These are phyloP conservation scores for Ceuthmochares aereus DNA, from an alignment of 2,113 vertebrate genomes.

Conservation along the genomic window DNA sequence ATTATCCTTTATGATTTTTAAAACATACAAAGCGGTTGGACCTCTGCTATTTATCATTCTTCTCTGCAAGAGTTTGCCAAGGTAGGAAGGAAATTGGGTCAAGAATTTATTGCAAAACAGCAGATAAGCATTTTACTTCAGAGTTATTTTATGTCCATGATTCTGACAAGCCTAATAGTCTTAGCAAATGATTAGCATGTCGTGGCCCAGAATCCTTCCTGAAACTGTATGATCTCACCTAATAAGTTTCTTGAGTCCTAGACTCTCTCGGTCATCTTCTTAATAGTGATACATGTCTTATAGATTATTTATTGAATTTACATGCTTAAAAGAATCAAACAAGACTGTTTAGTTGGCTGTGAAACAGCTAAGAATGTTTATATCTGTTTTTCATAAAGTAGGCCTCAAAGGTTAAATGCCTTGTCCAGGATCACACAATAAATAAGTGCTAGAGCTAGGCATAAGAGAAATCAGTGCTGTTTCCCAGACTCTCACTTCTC, in stretches of 20 bases:
- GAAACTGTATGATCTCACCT: constrained; percentile 45
- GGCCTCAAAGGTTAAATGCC: constrained; percentile 24
- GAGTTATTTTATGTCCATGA: not conserved
- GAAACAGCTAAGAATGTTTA: constrained; percentile 5
- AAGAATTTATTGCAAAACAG: constrained; percentile 24
- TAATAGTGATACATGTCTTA: constrained; percentile 15
- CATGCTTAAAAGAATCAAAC: constrained; percentile 32
- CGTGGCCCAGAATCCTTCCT: constrained; percentile 17
- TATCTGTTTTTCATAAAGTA: constrained; percentile 39
- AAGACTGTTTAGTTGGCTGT: constrained; percentile 7
- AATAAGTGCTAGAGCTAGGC: not conserved
- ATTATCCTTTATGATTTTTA: not conserved
- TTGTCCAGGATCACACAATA: constrained; percentile 10
- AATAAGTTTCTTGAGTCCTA: constrained; percentile 37
- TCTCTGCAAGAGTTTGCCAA: not conserved
- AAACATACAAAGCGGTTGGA: not conserved
- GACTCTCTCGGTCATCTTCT: not conserved
- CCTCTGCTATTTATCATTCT: constrained; percentile 18
- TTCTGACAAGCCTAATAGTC: not conserved
- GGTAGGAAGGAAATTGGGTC: constrained; percentile 34
- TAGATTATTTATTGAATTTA: constrained; percentile 26
- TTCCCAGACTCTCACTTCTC: not conserved
- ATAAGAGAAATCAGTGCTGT: not conserved
- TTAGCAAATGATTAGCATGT: constrained; percentile 42
- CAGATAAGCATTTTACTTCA: constrained; percentile 44